Evolutionary conservation across 2,888 invertebrate species (phyloP).

Genomic region (Machimus rusticus): DNA sequence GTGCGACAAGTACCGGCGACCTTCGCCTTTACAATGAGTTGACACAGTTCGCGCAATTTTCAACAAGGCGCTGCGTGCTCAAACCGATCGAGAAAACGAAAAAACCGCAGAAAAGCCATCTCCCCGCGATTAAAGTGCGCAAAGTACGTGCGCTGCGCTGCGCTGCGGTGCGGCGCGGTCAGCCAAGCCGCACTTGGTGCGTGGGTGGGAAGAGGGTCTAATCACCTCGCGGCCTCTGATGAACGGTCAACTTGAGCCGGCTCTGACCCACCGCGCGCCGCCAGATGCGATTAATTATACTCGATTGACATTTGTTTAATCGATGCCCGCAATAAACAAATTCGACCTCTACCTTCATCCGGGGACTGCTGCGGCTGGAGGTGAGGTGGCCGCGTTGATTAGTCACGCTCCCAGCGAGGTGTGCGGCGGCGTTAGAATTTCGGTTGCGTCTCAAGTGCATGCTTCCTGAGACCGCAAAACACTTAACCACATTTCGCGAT

Average conservation of each 20-base stretch:
- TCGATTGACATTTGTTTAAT: conserved; percentile 44
- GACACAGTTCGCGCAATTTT: neutral
- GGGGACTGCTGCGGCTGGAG: neutral
- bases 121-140: neutral
- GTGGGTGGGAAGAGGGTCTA: neutral
- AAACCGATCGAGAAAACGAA: neutral
- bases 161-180: neutral
- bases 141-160: neutral
- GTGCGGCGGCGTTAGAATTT: neutral
- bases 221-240: neutral
- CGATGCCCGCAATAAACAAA: conserved; percentile 42
- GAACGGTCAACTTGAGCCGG: neutral
- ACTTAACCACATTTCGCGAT: neutral
- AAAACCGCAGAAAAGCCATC: neutral
- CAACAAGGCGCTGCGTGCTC: neutral
- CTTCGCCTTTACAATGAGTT: neutral
- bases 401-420: neutral
- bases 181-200: neutral
- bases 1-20: neutral
- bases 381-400: neutral
- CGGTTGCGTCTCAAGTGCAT: neutral
- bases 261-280: neutral
- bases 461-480: neutral
- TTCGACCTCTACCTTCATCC: conserved; percentile 40
- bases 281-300: conserved; percentile 42